A percentile compares a stretch with the other conserved stretches of the same genome.
phyloP scores from a whole-genome alignment of 1,140 invertebrate species.

The Andricus grossulariae region DNA sequence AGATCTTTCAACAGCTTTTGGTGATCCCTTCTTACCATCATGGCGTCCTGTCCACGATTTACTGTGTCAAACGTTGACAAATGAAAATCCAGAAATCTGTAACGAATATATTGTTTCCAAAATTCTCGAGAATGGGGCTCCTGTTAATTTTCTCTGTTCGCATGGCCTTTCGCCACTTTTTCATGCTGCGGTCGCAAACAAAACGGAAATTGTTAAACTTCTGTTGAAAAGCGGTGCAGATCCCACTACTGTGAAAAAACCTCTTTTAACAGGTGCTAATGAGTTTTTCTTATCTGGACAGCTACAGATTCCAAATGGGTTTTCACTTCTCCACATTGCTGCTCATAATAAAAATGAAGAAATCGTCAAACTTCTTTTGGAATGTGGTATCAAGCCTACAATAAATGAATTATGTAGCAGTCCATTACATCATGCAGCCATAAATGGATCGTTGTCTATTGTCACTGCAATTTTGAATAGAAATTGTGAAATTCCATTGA shows the following conservation, averaged over 20 bases:
- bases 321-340: neutral
- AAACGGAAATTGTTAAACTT: conserved; percentile 16
- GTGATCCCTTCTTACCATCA: too few species aligned
- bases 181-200: neutral
- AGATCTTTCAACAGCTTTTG: too few species aligned
- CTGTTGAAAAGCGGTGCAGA: conserved; percentile 14
- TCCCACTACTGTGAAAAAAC: neutral
- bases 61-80: too few species aligned
- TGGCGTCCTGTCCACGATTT: too few species aligned
- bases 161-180: too few species aligned
- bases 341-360: neutral
- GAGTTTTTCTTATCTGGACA: neutral
- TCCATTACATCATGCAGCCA: neutral
- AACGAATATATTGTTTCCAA: too few species aligned
- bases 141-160: too few species aligned
- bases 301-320: neutral
- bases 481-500: too few species aligned
- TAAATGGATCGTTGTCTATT: too few species aligned
- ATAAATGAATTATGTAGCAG: neutral
- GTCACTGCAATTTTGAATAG: too few species aligned
- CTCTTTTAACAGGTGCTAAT: neutral
- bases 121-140: too few species aligned
- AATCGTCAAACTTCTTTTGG: neutral
- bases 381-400: neutral
- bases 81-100: too few species aligned